Evolutionary conservation across 1,140 invertebrate genomes (phyloP), one percentile per base, ranked within the genome.

Genomic region (Heliconius himera): DNA sequence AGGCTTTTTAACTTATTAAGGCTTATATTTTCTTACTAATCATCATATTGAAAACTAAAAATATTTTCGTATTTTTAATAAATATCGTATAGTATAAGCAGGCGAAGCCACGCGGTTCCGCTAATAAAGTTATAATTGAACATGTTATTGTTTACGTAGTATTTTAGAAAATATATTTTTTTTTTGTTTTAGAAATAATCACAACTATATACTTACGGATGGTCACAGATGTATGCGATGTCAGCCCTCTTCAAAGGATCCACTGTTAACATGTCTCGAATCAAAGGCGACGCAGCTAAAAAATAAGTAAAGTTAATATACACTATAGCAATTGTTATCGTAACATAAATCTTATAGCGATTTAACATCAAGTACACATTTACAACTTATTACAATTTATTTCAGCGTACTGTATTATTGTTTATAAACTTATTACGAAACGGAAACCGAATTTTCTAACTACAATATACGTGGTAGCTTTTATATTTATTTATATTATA

Each of bases 191-290:
- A 13, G 16, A 13, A 72, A 38, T 72, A 6, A 81, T 81, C 20
- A 82, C 18, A 74, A 16, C 8, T 20, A 72, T 72, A 73, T 74
- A 81, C 94, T 93, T 87, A 95, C 97, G 98, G 98, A 95, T 99
- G 98, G 33, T 96, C 96, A 89, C 99, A 99, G 60, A 99, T 99
- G 90, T 98, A 98, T 82, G 98, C 97, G 82, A 99, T 98, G 83
- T 98, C 98, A 8, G 99, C 98, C 85, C 99, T 95, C 87, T 97
- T 96, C 22, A 96, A 95, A 0, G 99, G 98, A 89, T 98, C 97
- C 0, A 99, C 98, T 1, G 98, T 98, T 76, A 99, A 95, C 97
- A 99, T 98, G 76, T 98, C 97, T 70, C 97, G 96, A 77, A 99
- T 99, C 26, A 99, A 95, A 51, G 98, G 97, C 18, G 99, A 99